Conservation (phyloP, 2,888 invertebrate species). For the Stictocephala bisonia region DNA sequence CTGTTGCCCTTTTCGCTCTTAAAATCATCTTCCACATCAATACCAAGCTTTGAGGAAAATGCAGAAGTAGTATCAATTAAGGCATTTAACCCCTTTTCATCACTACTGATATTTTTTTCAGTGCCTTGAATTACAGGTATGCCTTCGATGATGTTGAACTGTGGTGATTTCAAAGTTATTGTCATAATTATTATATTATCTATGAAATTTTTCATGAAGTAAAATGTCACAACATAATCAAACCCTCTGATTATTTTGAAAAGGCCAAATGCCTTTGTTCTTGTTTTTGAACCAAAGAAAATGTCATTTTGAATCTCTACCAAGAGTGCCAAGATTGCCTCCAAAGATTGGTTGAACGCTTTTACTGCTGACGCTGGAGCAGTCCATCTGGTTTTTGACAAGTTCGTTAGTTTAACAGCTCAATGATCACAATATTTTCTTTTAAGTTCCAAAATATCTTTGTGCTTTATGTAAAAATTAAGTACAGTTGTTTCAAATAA, state of each 20-base stretch:
- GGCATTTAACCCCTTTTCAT: too few relatives aligned
- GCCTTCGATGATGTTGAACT: neutral
- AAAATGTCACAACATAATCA: too few relatives aligned
- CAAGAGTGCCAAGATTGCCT: neutral
- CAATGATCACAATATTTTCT: slow-evolving; percentile 16
- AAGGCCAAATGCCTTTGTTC: neutral
- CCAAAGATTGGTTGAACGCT: neutral
- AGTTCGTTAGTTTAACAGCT: slow-evolving; percentile 25
- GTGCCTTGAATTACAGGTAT: neutral
- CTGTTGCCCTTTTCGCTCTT: too few relatives aligned
- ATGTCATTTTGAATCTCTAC: neutral
- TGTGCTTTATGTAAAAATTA: slow-evolving; percentile 43
- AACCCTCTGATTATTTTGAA: too few relatives aligned
- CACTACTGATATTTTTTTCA: neutral
- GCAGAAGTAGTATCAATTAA: too few relatives aligned
- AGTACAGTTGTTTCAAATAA: slow-evolving; percentile 32
- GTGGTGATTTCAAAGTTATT: neutral
- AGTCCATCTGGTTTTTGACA: slow-evolving; percentile 41
- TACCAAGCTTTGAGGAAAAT: too few relatives aligned
- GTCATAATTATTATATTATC: too few relatives aligned
- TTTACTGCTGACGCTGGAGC: neutral
- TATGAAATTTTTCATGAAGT: too few relatives aligned
- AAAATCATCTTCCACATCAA: too few relatives aligned
- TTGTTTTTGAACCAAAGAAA: neutral
- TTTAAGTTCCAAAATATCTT: slow-evolving; percentile 22